These are phyloP conservation scores for Platichthys stellatus DNA, from an alignment of 2,113 vertebrate genomes.

Conservation along the genomic window DNA sequence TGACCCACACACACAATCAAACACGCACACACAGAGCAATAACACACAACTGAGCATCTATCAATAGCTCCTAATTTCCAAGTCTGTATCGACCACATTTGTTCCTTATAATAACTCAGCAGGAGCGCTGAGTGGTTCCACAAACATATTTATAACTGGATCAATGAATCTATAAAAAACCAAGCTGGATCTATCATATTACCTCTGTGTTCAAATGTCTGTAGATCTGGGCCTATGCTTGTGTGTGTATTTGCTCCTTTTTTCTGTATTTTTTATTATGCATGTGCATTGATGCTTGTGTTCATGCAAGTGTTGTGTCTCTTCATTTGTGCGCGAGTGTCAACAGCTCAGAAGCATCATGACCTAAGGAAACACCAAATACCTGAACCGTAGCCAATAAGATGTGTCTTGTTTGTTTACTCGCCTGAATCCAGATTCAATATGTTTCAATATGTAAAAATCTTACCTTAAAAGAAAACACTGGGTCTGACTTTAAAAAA, in stretches of 20 bases:
- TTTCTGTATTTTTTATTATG: neutral
- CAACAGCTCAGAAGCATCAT: slow-evolving; percentile 18
- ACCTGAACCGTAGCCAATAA: neutral
- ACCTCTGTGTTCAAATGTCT: slow-evolving; percentile 1
- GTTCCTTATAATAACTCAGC: slow-evolving; percentile 54
- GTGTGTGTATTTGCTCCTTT: neutral
- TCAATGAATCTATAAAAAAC: slow-evolving; percentile 36
- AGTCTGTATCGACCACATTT: slow-evolving; percentile 24
- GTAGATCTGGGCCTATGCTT: neutral
- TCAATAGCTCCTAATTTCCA: slow-evolving; percentile 23
- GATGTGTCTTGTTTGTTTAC: neutral
- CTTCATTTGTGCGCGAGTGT: slow-evolving; percentile 30
- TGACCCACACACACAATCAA: neutral
- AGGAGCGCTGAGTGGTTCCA: slow-evolving; percentile 30
- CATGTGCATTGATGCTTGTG: neutral
- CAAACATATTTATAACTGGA: slow-evolving; percentile 41
- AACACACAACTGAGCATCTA: neutral
- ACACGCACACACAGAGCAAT: neutral
- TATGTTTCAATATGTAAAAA: neutral
- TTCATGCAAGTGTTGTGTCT: slow-evolving; percentile 6
- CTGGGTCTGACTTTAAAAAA: neutral
- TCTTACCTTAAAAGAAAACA: neutral
- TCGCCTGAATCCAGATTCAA: neutral
- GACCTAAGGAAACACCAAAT: slow-evolving; percentile 5
- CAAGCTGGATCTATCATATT: slow-evolving; percentile 7